phyloP scores from a whole-genome alignment of 2,113 vertebrate species.

The Lagopus muta region DNA sequence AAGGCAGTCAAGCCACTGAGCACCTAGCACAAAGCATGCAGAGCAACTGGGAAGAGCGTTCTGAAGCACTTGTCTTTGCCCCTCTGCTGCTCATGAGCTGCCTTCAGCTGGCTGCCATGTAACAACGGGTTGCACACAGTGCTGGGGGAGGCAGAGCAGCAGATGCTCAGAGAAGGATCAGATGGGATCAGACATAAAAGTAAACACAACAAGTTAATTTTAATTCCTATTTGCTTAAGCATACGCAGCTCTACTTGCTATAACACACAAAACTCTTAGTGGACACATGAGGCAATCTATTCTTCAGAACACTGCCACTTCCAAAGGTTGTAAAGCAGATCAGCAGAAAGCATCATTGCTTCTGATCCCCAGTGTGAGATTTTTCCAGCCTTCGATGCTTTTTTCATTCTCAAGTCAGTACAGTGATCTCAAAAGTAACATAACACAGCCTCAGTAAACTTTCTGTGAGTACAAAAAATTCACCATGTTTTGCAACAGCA shows the following conservation, averaged over 20 bases:
- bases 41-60: neutral
- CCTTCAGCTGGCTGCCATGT: neutral
- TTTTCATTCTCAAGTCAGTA: neutral
- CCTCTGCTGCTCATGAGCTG: neutral
- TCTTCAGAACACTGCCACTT: neutral
- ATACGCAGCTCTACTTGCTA: neutral
- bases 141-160: neutral
- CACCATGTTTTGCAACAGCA: neutral
- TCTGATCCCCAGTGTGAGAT: neutral
- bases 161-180: neutral
- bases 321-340: neutral
- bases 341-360: neutral
- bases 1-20: neutral
- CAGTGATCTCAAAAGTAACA: neutral
- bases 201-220: neutral
- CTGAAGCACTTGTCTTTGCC: neutral
- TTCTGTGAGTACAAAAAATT: neutral
- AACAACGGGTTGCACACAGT: accelerated
- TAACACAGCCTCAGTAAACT: neutral
- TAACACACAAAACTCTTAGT: neutral
- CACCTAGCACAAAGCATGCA: neutral
- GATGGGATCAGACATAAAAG: neutral
- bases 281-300: neutral
- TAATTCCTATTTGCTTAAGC: neutral
- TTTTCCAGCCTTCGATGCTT: neutral